Percentiles rank a stretch among this genome's conserved stretches.
phyloP scores from a whole-genome alignment of 2,888 invertebrate genomes.

The Tetragonisca angustula region DNA sequence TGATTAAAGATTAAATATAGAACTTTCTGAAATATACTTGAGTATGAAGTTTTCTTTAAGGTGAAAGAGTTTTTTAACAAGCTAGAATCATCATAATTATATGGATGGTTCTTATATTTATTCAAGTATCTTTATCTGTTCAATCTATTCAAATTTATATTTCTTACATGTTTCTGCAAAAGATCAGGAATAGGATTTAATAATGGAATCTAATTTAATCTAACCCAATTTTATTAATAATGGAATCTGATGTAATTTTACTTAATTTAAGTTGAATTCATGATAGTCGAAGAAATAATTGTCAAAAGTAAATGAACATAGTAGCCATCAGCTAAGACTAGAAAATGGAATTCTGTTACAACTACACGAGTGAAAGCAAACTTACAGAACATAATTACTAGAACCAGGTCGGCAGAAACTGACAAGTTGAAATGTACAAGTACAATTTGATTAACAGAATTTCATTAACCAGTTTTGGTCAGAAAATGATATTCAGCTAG shows the following conservation, averaged over 20 bases:
- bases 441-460: slow-evolving; percentile 15
- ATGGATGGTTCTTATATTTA: too few relatives aligned
- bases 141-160: too few relatives aligned
- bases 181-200: neutral
- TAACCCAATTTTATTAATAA: too few relatives aligned
- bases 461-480: slow-evolving; percentile 2
- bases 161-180: too few relatives aligned
- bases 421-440: slow-evolving; percentile 16
- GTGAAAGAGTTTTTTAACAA: neutral
- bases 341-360: neutral
- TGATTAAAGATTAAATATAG: neutral
- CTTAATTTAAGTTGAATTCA: neutral
- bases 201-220: too few relatives aligned
- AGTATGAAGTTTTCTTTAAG: neutral
- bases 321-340: neutral
- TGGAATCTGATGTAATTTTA: neutral
- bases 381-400: neutral
- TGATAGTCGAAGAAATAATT: neutral
- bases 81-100: neutral
- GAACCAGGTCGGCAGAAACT: neutral
- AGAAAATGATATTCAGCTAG: neutral
- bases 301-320: neutral
- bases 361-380: neutral
- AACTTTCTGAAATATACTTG: neutral
- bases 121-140: too few relatives aligned